phyloP scores from a whole-genome alignment of 2,797 vertebrate genomes.

The Acanthurus leucopareius region DNA sequence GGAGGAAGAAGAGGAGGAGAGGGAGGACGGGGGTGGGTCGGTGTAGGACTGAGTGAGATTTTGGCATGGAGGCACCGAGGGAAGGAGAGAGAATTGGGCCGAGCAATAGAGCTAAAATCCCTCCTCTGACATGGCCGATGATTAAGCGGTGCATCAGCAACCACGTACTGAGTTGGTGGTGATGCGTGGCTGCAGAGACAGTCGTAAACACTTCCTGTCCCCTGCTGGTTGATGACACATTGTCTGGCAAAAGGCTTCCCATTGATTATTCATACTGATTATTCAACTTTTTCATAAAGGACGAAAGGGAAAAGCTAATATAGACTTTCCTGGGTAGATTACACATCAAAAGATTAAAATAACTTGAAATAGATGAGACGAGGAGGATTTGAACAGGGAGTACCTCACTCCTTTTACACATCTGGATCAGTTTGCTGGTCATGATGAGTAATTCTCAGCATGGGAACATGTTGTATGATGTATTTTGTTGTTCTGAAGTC shows the following conservation, averaged over 20 bases:
- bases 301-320: background rate
- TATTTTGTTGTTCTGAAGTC: background rate
- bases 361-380: background rate
- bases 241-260: slow-evolving; percentile 33
- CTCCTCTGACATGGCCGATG: slow-evolving; percentile 47
- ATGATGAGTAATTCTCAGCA: background rate
- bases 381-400: background rate
- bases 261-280: slow-evolving; percentile 14
- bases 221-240: slow-evolving; percentile 43
- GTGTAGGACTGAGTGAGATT: slow-evolving; percentile 49
- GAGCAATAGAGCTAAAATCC: slow-evolving; percentile 45
- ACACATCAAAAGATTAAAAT: background rate
- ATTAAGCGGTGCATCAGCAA: slow-evolving; percentile 54
- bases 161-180: slow-evolving; percentile 32
- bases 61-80: slow-evolving; percentile 41
- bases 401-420: background rate
- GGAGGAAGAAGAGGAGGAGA: background rate
- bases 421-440: background rate
- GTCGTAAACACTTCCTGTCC: slow-evolving; percentile 58
- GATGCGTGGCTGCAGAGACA: slow-evolving; percentile 31
- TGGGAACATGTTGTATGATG: background rate
- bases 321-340: background rate
- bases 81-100: slow-evolving; percentile 36
- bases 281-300: background rate
- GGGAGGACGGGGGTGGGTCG: background rate